These are phyloP conservation scores for Callorhinus ursinus DNA, from an alignment of 2,113 vertebrate species.

Conservation along the genomic window DNA sequence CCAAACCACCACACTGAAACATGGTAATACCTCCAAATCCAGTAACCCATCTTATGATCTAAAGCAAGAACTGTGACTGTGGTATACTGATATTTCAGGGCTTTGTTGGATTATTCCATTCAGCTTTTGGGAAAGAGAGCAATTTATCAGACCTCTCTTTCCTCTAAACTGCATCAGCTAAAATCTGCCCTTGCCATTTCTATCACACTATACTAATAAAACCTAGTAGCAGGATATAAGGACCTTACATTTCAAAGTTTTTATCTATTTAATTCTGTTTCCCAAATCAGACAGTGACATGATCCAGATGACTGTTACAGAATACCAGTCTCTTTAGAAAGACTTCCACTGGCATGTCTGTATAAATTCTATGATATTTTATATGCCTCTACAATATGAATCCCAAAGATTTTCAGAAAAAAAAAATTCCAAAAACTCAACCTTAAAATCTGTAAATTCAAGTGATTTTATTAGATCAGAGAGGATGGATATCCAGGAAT, in stretches of 20 bases:
- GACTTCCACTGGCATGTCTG: background rate
- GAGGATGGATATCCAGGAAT: background rate
- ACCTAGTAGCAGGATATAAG: background rate
- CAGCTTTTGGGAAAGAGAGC: background rate
- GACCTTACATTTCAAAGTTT: background rate
- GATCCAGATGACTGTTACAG: background rate
- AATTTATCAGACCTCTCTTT: background rate
- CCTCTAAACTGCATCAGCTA: background rate
- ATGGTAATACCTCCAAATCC: background rate
- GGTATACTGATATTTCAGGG: background rate
- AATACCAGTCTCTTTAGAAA: background rate
- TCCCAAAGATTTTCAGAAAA: background rate
- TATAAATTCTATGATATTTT: background rate
- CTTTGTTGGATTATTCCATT: conserved; percentile 15
- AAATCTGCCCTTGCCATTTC: conserved; percentile 4
- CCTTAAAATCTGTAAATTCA: background rate
- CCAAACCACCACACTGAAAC: background rate
- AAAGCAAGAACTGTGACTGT: background rate
- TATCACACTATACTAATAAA: background rate
- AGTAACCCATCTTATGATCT: background rate
- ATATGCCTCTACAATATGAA: background rate
- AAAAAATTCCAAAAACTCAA: background rate
- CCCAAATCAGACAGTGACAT: background rate
- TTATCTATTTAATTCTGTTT: conserved; percentile 40
- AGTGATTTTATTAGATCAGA: background rate